These are phyloP conservation scores for Dendrocincla tyrannina DNA, from an alignment of 2,797 vertebrate genomes.

Conservation along the genomic window DNA sequence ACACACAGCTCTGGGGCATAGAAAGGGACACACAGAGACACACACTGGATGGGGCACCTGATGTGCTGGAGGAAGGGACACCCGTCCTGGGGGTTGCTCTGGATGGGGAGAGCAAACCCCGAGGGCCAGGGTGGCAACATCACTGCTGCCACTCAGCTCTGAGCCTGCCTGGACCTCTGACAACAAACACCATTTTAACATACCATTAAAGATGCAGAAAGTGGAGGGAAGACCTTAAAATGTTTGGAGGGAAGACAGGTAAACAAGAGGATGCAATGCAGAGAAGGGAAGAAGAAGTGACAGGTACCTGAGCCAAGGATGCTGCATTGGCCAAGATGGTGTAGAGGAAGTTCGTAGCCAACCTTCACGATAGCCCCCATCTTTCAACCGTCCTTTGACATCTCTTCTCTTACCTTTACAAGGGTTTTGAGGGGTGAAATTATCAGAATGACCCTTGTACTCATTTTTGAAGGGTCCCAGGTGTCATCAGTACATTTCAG, in stretches of 20 bases:
- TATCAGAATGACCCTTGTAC: background rate
- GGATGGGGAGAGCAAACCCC: background rate
- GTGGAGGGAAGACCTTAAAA: background rate
- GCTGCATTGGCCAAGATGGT: background rate
- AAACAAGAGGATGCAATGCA: background rate
- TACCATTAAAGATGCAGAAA: background rate
- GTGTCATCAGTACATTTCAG: background rate
- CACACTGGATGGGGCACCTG: accelerated
- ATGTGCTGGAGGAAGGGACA: accelerated
- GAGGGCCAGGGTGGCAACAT: background rate
- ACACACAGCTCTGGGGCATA: accelerated
- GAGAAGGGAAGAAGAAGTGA: background rate
- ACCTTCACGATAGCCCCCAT: accelerated
- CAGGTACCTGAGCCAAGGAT: background rate
- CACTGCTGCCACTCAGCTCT: accelerated
- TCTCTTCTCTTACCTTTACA: background rate
- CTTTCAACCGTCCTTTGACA: background rate
- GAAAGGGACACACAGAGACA: background rate
- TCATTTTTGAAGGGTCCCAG: background rate
- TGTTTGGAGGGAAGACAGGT: background rate
- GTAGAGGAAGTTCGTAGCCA: background rate
- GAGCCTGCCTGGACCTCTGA: background rate
- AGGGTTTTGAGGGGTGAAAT: background rate
- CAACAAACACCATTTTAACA: background rate
- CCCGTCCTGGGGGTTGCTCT: background rate